Conservation (phyloP, 2,888 invertebrate genomes). For the Litoditis marina region DNA sequence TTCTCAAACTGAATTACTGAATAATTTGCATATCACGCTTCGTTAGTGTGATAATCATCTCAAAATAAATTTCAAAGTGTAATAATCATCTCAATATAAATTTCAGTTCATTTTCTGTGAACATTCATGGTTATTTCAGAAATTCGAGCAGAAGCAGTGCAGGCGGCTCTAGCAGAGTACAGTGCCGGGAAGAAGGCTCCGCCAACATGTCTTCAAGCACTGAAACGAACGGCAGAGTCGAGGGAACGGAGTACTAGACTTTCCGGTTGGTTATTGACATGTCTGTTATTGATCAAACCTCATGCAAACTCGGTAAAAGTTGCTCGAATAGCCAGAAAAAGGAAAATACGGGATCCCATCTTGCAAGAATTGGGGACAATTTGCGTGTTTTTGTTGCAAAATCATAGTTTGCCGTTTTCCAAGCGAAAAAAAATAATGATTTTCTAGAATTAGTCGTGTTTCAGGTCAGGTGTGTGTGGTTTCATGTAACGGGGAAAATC, state of each 20-base stretch:
- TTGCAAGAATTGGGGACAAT: background rate
- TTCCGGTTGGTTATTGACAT: slow-evolving; percentile 12
- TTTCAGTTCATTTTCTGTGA: no score
- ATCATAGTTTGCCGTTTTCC: background rate
- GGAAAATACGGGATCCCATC: no score
- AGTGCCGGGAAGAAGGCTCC: slow-evolving; percentile 32
- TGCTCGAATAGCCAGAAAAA: no score
- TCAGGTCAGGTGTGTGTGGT: no score
- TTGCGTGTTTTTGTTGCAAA: background rate
- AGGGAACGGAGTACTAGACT: slow-evolving; percentile 15
- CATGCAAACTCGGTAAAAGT: no score
- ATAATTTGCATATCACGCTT: no score
- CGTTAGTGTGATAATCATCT: no score
- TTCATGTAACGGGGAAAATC: no score
- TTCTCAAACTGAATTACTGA: no score
- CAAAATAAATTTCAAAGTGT: no score
- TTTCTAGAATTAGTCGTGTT: background rate
- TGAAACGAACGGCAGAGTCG: slow-evolving; percentile 25
- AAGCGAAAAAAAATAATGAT: background rate
- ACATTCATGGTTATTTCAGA: slow-evolving; percentile 35
- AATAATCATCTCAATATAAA: no score
- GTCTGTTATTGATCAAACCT: background rate
- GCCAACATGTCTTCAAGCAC: slow-evolving; percentile 21
- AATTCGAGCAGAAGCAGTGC: slow-evolving; percentile 59
- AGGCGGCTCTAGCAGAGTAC: slow-evolving; percentile 54